These are phyloP conservation scores for Catostomus latipinnis DNA, from an alignment of 2,797 vertebrate species.

Conservation along the genomic window DNA sequence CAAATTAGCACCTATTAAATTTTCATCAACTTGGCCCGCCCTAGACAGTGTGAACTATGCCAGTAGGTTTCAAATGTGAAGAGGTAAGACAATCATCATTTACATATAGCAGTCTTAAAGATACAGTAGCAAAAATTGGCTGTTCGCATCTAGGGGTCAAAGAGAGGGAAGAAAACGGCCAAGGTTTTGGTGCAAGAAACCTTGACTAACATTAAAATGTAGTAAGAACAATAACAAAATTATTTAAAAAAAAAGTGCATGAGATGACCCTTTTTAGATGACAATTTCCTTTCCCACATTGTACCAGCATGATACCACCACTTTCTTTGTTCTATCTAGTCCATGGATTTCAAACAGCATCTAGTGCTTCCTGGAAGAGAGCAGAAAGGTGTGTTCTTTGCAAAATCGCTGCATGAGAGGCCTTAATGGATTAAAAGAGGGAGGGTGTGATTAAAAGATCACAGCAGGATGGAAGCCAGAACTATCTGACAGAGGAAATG, in stretches of 20 bases:
- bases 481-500: slow-evolving; percentile 16
- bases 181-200: too few species aligned
- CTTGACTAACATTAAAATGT: too few species aligned
- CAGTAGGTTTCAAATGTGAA: too few species aligned
- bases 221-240: too few species aligned
- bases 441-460: slow-evolving; percentile 46
- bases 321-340: not conserved
- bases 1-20: too few species aligned
- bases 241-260: not conserved
- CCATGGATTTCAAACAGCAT: slow-evolving; percentile 3
- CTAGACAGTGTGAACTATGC: too few species aligned
- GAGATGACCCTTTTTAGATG: not conserved
- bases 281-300: slow-evolving; percentile 14
- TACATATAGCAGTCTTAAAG: too few species aligned
- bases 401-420: slow-evolving; percentile 4
- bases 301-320: not conserved
- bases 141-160: too few species aligned
- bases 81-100: too few species aligned
- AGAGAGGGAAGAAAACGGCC: too few species aligned
- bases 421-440: slow-evolving; percentile 38
- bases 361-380: slow-evolving; percentile 31
- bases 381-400: slow-evolving; percentile 15
- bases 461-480: slow-evolving; percentile 14
- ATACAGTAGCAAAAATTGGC: too few species aligned
- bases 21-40: too few species aligned